A percentile compares a stretch with the other conserved stretches of the same genome.
Conservation (phyloP, 2,797 vertebrate species). For the Intellagama lesueurii region DNA sequence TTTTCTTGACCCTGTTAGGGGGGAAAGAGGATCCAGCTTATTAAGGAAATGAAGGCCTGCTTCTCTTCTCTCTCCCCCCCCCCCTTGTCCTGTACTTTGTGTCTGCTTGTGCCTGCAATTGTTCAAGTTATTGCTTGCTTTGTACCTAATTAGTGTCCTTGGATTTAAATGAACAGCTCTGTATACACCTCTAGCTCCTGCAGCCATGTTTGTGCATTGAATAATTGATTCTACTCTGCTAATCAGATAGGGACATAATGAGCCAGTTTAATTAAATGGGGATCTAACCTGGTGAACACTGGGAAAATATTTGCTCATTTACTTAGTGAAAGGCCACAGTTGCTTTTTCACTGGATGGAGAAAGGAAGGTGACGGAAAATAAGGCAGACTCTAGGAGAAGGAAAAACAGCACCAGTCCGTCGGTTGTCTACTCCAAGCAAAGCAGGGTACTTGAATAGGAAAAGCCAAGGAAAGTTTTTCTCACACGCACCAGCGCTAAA, state of each 20-base stretch:
- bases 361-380: slow-evolving; percentile 81
- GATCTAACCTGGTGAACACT: slow-evolving; percentile 99
- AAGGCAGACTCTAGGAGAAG: slow-evolving; percentile 74
- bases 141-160: slow-evolving; percentile 99
- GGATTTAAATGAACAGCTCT: slow-evolving; percentile 98
- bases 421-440: slow-evolving; percentile 72
- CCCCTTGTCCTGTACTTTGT: slow-evolving; percentile 84
- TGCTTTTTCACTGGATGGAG: slow-evolving; percentile 83
- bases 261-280: slow-evolving; percentile 99
- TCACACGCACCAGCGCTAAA: slow-evolving; percentile 29
- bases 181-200: slow-evolving; percentile 95
- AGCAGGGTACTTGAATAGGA: slow-evolving; percentile 74
- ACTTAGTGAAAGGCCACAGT: slow-evolving; percentile 93
- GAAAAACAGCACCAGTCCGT: slow-evolving; percentile 69
- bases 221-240: slow-evolving; percentile 99
- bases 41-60: slow-evolving; percentile 87
- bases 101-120: slow-evolving; percentile 86
- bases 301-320: slow-evolving; percentile 99
- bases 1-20: slow-evolving; percentile 88
- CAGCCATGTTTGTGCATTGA: slow-evolving; percentile 97
- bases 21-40: slow-evolving; percentile 85
- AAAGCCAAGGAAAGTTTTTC: slow-evolving; percentile 28
- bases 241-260: slow-evolving; percentile 99
- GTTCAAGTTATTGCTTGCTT: slow-evolving; percentile 98
- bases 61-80: slow-evolving; percentile 64